Percentiles rank a stretch among this genome's conserved stretches.
Conservation (phyloP, 2,797 vertebrate genomes). For the Sebastes diploproa region DNA sequence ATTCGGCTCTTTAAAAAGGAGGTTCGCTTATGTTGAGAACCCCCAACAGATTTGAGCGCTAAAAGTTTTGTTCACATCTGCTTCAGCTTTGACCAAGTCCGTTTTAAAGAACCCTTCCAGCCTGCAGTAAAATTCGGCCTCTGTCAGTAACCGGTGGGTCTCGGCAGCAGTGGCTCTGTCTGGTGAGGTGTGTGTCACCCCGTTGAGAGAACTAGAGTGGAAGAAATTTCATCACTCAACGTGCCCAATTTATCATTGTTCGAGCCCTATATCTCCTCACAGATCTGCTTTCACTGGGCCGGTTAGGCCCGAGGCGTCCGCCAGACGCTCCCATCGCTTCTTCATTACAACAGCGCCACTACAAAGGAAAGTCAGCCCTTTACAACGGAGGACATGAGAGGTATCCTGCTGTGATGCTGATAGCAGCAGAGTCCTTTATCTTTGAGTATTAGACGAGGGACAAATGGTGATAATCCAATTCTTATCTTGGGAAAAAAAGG, state of each 20-base stretch:
- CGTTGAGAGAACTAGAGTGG: constrained; percentile 56
- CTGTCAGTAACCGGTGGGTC: constrained; percentile 7
- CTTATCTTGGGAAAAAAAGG: background rate
- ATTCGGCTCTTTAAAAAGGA: constrained; percentile 37
- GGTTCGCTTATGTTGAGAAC: constrained; percentile 7
- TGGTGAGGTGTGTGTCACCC: background rate
- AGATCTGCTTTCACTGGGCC: constrained; percentile 70
- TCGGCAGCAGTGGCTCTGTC: background rate
- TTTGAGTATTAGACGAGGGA: constrained; percentile 30
- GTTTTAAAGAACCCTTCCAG: background rate
- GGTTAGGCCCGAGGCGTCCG: constrained; percentile 57
- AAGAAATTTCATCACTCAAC: constrained; percentile 62
- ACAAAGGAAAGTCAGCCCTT: constrained; percentile 54
- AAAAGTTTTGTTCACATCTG: constrained; percentile 40
- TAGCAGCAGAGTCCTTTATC: constrained; percentile 47
- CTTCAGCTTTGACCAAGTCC: constrained; percentile 39
- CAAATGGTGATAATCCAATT: constrained; percentile 26
- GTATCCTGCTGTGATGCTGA: constrained; percentile 43
- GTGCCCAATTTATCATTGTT: constrained; percentile 50
- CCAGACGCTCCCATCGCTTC: constrained; percentile 55
- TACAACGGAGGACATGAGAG: constrained; percentile 55
- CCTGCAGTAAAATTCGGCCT: constrained; percentile 15
- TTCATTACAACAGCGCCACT: constrained; percentile 45
- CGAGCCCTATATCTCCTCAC: constrained; percentile 46
- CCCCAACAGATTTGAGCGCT: background rate